Evolutionary conservation across 2,888 invertebrate genomes (phyloP).

Genomic region (Oegoconia quadripuncta): DNA sequence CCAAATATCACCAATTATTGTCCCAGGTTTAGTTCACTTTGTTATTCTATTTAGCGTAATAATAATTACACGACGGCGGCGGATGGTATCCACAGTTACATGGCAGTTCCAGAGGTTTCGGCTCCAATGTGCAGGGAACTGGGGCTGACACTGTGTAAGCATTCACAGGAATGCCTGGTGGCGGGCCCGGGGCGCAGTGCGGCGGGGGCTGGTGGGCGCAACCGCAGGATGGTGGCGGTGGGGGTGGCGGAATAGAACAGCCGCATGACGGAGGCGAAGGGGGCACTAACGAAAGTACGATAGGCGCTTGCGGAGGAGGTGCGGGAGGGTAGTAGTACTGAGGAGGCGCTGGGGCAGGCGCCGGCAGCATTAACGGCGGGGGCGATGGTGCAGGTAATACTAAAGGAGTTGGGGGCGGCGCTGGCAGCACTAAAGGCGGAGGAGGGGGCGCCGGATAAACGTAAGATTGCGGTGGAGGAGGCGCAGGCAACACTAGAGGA

Average conservation of each 20-base stretch:
- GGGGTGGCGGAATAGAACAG: conserved; percentile 25
- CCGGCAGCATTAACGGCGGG: conserved; percentile 24
- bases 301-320: conserved; percentile 38
- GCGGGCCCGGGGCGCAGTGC: conserved; percentile 21
- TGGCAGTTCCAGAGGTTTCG: conserved; percentile 44
- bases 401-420: conserved; percentile 23
- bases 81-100: conserved; percentile 15
- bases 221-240: not conserved
- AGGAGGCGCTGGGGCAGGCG: conserved; percentile 6
- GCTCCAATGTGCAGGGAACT: conserved; percentile 57
- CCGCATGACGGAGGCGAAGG: conserved; percentile 34
- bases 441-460: conserved; percentile 30
- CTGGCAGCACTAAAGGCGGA: conserved; percentile 23
- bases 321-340: conserved; percentile 18
- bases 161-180: conserved; percentile 53
- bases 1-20: too few species aligned
- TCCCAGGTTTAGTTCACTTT: too few species aligned
- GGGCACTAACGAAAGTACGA: conserved; percentile 48
- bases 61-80: conserved; percentile 14
- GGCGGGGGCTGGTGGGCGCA: conserved; percentile 28
- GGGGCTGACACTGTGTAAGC: conserved; percentile 60
- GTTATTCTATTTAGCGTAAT: conserved; percentile 6
- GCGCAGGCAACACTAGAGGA: conserved; percentile 3
- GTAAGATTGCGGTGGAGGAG: conserved; percentile 23
- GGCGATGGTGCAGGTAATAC: conserved; percentile 12